Percentiles rank a stretch among this genome's conserved stretches.
Conservation (phyloP, 2,113 vertebrate species). For the Larimichthys crocea region DNA sequence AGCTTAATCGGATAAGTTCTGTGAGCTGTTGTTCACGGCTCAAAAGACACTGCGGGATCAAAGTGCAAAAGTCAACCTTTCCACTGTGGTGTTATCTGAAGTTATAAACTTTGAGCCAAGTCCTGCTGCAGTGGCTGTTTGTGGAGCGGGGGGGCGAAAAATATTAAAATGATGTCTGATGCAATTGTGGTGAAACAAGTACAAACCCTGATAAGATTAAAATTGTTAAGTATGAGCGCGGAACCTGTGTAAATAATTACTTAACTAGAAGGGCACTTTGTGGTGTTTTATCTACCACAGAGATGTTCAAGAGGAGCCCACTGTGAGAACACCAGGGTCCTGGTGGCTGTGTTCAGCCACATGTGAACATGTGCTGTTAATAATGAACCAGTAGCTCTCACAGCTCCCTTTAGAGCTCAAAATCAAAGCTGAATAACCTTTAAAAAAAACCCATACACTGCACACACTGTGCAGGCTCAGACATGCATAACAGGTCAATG, state of each 20-base stretch:
- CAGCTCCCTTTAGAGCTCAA: neutral
- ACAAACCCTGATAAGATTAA: no score
- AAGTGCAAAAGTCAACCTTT: slow-evolving; percentile 61
- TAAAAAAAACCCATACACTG: neutral
- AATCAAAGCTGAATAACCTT: neutral
- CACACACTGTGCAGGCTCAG: neutral
- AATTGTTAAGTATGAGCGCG: no score
- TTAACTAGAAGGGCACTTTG: no score
- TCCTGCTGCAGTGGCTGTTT: neutral
- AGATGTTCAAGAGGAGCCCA: no score
- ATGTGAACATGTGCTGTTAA: slow-evolving; percentile 6
- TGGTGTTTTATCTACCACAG: no score
- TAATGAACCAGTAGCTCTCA: neutral
- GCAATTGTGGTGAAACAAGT: no score
- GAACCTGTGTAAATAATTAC: no score
- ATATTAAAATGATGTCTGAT: no score
- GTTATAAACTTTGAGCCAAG: neutral
- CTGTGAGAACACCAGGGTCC: neutral
- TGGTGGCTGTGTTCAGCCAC: neutral
- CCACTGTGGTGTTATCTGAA: slow-evolving; percentile 44
- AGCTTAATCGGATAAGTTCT: neutral
- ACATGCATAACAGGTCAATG: neutral
- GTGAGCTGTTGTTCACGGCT: neutral
- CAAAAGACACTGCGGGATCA: slow-evolving; percentile 28
- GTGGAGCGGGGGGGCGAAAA: no score